phyloP scores from a whole-genome alignment of 53 echinoderm and acorn worm species.

The Actinopyga echinites region DNA sequence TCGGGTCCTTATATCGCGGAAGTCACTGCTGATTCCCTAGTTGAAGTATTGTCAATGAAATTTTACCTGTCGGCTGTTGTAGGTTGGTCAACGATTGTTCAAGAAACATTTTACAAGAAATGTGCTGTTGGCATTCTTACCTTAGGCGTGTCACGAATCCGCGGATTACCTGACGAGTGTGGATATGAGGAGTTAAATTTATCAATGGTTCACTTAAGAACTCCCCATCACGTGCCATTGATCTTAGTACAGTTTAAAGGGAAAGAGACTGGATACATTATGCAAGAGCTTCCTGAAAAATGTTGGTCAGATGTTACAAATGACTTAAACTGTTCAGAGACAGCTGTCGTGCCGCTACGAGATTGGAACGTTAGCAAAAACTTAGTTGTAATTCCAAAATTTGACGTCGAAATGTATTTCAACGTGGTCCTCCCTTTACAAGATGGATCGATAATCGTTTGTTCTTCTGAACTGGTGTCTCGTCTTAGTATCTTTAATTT shows the following conservation, averaged over 20 bases:
- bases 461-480: background rate
- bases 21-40: background rate
- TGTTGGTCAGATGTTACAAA: background rate
- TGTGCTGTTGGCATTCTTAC: background rate
- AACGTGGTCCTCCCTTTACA: background rate
- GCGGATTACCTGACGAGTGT: too few relatives aligned
- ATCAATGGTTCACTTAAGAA: too few relatives aligned
- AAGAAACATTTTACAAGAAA: slow-evolving; percentile 1
- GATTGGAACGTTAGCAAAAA: background rate
- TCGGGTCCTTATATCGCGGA: background rate
- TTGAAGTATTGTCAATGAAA: background rate
- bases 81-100: background rate
- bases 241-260: background rate
- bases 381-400: background rate
- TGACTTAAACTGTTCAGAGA: background rate
- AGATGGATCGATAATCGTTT: background rate
- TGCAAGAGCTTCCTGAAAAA: background rate
- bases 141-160: too few relatives aligned
- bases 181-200: background rate
- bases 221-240: background rate
- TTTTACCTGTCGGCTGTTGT: background rate
- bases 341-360: background rate
- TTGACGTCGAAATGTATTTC: background rate
- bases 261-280: background rate
- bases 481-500: background rate